Conservation (phyloP, 2,888 invertebrate genomes). For the Dendrolimus pini region DNA sequence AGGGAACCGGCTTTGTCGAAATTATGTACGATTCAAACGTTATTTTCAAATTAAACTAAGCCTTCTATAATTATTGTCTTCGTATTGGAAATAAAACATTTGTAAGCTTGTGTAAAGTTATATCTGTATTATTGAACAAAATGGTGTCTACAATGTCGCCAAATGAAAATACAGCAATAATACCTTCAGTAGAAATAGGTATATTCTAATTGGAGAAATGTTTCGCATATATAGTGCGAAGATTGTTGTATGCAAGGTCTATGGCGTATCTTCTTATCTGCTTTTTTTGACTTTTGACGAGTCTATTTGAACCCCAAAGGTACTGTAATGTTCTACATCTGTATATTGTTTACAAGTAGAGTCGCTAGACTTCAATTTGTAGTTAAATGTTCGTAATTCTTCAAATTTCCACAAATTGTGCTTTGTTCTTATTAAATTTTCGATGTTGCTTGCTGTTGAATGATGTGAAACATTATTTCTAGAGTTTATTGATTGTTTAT, state of each 20-base stretch:
- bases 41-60: no score
- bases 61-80: no score
- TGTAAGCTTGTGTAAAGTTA: not conserved
- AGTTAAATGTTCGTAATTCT: constrained; percentile 55
- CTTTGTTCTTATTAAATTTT: constrained; percentile 62
- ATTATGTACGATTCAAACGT: no score
- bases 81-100: not conserved
- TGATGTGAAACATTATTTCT: constrained; percentile 63
- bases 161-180: not conserved
- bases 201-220: not conserved
- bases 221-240: not conserved
- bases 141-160: constrained; percentile 4
- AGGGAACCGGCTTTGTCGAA: no score
- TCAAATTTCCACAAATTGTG: constrained; percentile 50
- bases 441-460: constrained; percentile 71
- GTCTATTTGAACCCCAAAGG: constrained; percentile 12
- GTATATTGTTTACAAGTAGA: constrained; percentile 49
- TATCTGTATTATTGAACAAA: constrained; percentile 1
- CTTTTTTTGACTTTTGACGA: not conserved
- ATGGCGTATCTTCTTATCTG: no score
- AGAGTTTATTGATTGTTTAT: constrained; percentile 57
- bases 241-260: not conserved
- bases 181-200: not conserved
- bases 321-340: constrained; percentile 20
- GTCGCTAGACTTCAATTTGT: constrained; percentile 72